These are phyloP conservation scores for Calcarius lapponicus DNA, from an alignment of 2,797 vertebrate species.

Conservation along the genomic window DNA sequence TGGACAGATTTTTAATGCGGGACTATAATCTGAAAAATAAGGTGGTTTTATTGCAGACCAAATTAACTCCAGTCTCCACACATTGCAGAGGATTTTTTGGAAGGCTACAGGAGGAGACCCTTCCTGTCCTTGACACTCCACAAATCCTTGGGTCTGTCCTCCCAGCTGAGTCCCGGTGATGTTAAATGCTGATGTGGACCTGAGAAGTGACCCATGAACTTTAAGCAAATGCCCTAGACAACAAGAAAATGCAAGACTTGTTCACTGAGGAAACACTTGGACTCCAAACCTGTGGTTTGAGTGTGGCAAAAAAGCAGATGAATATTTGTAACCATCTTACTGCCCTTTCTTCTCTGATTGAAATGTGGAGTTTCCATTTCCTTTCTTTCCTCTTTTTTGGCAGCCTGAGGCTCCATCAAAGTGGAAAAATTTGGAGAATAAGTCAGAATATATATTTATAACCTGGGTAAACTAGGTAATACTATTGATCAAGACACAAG, in stretches of 20 bases:
- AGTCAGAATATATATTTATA: background rate
- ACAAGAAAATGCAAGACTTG: background rate
- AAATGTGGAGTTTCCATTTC: background rate
- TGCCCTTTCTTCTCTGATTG: background rate
- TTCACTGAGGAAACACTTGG: background rate
- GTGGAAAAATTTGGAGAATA: background rate
- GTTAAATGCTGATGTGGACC: fast-evolving
- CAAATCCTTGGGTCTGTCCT: background rate
- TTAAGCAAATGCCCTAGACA: background rate
- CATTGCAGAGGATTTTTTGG: background rate
- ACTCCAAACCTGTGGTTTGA: background rate
- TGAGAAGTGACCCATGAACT: background rate
- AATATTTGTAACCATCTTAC: background rate
- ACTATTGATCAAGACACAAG: background rate
- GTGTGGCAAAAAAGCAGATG: background rate
- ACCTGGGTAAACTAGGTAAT: background rate
- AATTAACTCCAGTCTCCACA: background rate
- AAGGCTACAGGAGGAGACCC: background rate
- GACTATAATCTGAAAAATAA: background rate
- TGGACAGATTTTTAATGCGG: background rate
- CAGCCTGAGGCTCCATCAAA: background rate
- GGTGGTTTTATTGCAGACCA: fast-evolving
- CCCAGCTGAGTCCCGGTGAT: background rate
- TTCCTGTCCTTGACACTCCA: background rate
- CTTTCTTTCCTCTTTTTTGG: background rate